These are phyloP conservation scores for Amazona guildingii DNA, from an alignment of 2,113 vertebrate genomes.

Conservation along the genomic window DNA sequence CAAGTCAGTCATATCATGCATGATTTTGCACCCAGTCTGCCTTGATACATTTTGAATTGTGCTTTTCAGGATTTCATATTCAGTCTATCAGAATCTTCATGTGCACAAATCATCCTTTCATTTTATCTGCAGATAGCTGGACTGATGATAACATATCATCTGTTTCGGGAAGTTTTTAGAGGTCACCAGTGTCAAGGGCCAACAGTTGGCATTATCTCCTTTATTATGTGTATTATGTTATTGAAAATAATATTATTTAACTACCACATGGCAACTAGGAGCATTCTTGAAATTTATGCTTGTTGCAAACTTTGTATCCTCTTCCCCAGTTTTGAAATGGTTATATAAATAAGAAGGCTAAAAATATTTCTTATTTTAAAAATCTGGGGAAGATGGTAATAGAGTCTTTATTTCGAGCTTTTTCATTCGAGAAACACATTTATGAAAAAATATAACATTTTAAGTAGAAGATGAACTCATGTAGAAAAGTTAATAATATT, in stretches of 20 bases:
- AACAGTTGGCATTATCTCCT: background rate
- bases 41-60: background rate
- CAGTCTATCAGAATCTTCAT: background rate
- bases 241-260: background rate
- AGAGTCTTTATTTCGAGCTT: background rate
- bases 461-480: background rate
- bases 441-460: background rate
- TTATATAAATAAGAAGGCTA: background rate
- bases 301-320: background rate
- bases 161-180: background rate
- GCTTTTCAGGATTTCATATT: background rate
- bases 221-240: background rate
- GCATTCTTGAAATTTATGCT: background rate
- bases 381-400: background rate
- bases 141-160: background rate
- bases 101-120: background rate
- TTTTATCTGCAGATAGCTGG: background rate
- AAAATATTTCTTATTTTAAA: background rate
- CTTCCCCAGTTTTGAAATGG: background rate
- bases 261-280: background rate
- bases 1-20: accelerated
- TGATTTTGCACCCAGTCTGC: background rate
- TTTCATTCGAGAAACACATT: background rate
- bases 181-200: background rate
- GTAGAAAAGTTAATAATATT: background rate